phyloP scores from a whole-genome alignment of 2,113 vertebrate genomes.

The Alligator sinensis region DNA sequence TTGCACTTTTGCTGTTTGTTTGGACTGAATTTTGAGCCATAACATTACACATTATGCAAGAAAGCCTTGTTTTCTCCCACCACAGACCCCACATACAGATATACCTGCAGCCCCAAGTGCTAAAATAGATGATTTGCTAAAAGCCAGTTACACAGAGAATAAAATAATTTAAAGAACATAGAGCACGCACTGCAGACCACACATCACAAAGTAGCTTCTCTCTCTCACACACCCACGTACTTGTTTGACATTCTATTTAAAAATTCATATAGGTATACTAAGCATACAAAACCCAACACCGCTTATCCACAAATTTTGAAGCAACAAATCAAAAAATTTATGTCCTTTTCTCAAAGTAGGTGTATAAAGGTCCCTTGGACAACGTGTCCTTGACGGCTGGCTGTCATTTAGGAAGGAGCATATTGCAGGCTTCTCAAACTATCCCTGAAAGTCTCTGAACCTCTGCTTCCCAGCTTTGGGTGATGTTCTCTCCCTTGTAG shows the following conservation, averaged over 20 bases:
- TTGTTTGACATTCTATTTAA: slow-evolving; percentile 21
- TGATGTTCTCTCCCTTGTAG: neutral
- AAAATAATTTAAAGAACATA: neutral
- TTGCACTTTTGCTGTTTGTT: too few species aligned
- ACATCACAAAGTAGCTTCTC: slow-evolving; percentile 24
- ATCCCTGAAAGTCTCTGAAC: neutral
- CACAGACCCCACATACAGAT: too few species aligned
- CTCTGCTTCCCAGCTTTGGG: neutral
- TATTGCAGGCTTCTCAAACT: neutral
- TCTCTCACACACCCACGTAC: neutral
- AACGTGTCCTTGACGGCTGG: too few species aligned
- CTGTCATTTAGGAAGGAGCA: neutral
- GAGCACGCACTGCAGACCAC: neutral
- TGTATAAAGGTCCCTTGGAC: too few species aligned
- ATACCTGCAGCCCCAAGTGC: too few species aligned
- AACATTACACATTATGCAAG: too few species aligned
- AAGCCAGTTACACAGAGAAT: neutral
- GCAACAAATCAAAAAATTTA: neutral
- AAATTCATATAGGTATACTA: neutral
- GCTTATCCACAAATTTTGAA: neutral
- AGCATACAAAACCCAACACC: neutral
- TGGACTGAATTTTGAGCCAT: too few species aligned
- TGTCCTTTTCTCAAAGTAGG: neutral
- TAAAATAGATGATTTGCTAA: too few species aligned
- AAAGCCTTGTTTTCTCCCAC: too few species aligned